phyloP scores from a whole-genome alignment of 2,113 vertebrate genomes.

The Cynocephalus volans region DNA sequence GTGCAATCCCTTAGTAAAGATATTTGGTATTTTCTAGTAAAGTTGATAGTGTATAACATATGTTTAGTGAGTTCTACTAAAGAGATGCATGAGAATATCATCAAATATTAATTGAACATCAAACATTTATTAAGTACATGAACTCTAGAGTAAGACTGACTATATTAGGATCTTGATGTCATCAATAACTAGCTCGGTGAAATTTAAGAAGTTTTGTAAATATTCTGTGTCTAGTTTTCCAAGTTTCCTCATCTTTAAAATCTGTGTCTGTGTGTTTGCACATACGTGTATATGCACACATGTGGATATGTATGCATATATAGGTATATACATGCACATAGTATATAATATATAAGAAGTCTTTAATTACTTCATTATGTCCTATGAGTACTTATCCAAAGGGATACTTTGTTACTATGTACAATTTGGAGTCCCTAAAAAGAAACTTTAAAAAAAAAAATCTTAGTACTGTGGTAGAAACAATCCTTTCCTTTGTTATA shows the following conservation, averaged over 20 bases:
- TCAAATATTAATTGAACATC: not conserved
- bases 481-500: not conserved
- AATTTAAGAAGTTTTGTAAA: not conserved
- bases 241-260: not conserved
- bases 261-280: not conserved
- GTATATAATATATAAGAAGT: not conserved
- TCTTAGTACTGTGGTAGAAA: not conserved
- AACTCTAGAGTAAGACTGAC: not conserved
- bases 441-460: slow-evolving; percentile 7
- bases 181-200: not conserved
- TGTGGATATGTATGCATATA: not conserved
- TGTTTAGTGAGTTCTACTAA: not conserved
- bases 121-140: not conserved
- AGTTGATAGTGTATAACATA: not conserved
- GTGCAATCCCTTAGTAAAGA: not conserved
- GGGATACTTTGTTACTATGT: not conserved
- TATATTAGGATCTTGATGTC: not conserved
- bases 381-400: not conserved
- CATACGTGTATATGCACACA: not conserved
- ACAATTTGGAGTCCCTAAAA: not conserved
- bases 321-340: not conserved
- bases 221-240: not conserved
- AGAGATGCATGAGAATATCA: not conserved
- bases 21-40: not conserved
- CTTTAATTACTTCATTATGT: not conserved